These are phyloP conservation scores for Mylabris phalerata DNA, from an alignment of 1,140 invertebrate genomes.

Conservation along the genomic window DNA sequence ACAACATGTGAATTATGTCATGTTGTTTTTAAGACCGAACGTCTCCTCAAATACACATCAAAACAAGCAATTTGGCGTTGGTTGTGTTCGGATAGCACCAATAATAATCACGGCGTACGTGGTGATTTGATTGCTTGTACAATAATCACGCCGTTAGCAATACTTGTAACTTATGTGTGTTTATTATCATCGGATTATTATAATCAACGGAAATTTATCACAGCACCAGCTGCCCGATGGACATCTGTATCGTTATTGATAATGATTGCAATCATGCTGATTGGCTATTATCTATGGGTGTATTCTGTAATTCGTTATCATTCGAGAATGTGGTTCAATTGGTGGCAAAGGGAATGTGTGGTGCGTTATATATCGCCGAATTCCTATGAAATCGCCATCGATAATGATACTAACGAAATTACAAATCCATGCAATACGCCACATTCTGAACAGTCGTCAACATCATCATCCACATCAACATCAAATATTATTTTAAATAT, in stretches of 20 bases:
- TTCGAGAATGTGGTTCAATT: conserved; percentile 47
- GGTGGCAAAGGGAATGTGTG: conserved; percentile 48
- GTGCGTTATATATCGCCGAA: conserved; percentile 40
- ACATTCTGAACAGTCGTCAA: too few relatives aligned
- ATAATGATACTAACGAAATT: background rate
- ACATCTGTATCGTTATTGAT: conserved; percentile 43
- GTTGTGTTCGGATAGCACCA: conserved; percentile 27
- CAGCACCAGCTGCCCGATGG: conserved; percentile 44
- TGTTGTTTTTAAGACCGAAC: conserved; percentile 46
- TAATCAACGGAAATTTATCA: conserved; percentile 43
- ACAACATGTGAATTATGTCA: conserved; percentile 57
- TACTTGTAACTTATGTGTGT: conserved; percentile 46
- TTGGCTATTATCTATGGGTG: conserved; percentile 47
- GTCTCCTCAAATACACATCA: conserved; percentile 35
- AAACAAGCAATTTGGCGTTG: conserved; percentile 36
- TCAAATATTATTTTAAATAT: background rate
- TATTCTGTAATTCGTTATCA: conserved; percentile 45
- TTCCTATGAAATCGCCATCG: background rate
- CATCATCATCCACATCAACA: too few relatives aligned
- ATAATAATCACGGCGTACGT: conserved; percentile 30
- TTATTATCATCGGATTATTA: conserved; percentile 47
- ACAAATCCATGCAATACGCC: background rate
- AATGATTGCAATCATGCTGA: conserved; percentile 45
- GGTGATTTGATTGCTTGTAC: conserved; percentile 44
- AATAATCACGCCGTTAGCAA: conserved; percentile 44